These are phyloP conservation scores for Bovichtus variegatus DNA, from an alignment of 2,797 vertebrate species.

Conservation along the genomic window DNA sequence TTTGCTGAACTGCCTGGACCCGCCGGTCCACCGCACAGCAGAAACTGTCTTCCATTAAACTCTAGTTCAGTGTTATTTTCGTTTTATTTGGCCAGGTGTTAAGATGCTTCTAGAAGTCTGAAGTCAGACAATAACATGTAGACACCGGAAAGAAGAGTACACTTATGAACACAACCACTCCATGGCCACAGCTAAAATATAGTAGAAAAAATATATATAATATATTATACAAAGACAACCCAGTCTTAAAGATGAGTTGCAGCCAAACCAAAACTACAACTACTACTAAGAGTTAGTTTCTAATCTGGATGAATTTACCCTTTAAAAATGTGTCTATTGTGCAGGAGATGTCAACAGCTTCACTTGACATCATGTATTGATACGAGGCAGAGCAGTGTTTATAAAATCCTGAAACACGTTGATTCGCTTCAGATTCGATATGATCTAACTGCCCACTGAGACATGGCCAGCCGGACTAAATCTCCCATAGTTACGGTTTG, in stretches of 20 bases:
- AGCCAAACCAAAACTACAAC: too few species aligned
- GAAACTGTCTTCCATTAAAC: neutral
- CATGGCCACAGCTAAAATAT: too few species aligned
- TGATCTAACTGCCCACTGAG: too few species aligned
- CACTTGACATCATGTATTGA: neutral
- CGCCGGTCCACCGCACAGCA: neutral
- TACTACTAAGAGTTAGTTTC: too few species aligned
- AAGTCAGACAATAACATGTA: too few species aligned
- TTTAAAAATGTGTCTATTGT: neutral
- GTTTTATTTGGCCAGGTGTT: neutral
- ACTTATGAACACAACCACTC: too few species aligned
- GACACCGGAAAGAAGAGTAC: too few species aligned
- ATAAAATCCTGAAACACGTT: neutral
- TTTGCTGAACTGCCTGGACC: conserved; percentile 67
- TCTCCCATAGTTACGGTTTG: conserved; percentile 22
- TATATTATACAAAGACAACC: too few species aligned
- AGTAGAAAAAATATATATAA: too few species aligned
- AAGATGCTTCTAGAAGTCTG: neutral
- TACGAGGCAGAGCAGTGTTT: neutral
- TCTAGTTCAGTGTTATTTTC: neutral
- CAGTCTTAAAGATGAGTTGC: too few species aligned
- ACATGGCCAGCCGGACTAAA: neutral
- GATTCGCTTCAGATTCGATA: neutral
- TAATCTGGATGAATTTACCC: neutral
- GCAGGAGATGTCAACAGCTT: neutral